Percentiles rank a stretch among this genome's conserved stretches.
Evolutionary conservation across 2,888 invertebrate species (phyloP).

Genomic region (Schrankia costaestrigalis): DNA sequence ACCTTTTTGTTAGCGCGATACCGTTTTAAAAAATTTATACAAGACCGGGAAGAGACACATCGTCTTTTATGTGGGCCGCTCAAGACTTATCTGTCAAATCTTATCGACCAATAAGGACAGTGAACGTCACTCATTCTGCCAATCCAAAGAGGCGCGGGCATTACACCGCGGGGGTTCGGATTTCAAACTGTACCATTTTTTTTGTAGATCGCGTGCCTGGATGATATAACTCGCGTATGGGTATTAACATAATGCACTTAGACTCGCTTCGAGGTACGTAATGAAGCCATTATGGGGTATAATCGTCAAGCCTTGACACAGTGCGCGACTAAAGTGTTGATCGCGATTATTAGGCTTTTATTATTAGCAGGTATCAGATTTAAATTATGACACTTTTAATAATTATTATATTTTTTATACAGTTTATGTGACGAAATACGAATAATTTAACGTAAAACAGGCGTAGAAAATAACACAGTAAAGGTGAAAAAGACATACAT

Average conservation of each 20-base stretch:
- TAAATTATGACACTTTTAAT: no score
- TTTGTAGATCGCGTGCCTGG: slow-evolving; percentile 66
- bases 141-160: slow-evolving; percentile 66
- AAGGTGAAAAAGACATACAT: no score
- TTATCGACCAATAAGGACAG: slow-evolving; percentile 79
- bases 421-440: no score
- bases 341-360: slow-evolving; percentile 14
- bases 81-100: slow-evolving; percentile 73
- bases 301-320: slow-evolving; percentile 31
- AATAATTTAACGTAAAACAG: no score
- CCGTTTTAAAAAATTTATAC: slow-evolving; percentile 69
- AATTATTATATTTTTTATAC: no score
- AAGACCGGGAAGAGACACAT: slow-evolving; percentile 66
- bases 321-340: slow-evolving; percentile 14
- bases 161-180: slow-evolving; percentile 70
- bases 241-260: slow-evolving; percentile 59
- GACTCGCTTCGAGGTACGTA: slow-evolving; percentile 39
- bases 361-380: no score
- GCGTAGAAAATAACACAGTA: no score
- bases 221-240: slow-evolving; percentile 54
- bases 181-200: slow-evolving; percentile 65
- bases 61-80: slow-evolving; percentile 72
- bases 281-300: slow-evolving; percentile 58
- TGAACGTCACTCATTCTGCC: slow-evolving; percentile 78
- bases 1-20: slow-evolving; percentile 61